A percentile compares a stretch with the other conserved stretches of the same genome.
phyloP scores from a whole-genome alignment of 1,140 invertebrate species.

The Steinernema feltiae region DNA sequence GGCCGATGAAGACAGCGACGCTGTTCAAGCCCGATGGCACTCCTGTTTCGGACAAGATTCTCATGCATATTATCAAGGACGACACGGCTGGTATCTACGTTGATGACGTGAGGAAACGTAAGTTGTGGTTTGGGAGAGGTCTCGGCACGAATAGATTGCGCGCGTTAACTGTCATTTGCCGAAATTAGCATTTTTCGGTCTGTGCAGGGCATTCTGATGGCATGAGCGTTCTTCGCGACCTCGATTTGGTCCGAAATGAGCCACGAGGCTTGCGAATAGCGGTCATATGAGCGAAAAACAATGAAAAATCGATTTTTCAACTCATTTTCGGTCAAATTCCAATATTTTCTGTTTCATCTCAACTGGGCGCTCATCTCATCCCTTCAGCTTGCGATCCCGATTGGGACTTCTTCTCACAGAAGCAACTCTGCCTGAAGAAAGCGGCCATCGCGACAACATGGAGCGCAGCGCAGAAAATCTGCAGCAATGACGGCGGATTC shows the following conservation, averaged over 20 bases:
- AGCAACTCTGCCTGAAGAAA: constrained; percentile 17
- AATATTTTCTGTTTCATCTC: no score
- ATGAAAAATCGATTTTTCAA: background rate
- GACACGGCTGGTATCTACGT: background rate
- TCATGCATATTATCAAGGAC: background rate
- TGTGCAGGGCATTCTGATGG: no score
- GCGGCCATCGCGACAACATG: background rate
- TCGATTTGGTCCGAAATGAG: no score
- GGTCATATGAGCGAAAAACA: background rate
- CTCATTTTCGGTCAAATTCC: no score
- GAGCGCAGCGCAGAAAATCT: constrained; percentile 22
- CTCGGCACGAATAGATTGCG: no score
- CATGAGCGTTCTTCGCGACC: no score
- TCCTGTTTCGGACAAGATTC: background rate
- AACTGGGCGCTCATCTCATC: no score
- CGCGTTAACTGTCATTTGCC: no score
- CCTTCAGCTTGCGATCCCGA: constrained; percentile 27
- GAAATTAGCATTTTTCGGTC: no score
- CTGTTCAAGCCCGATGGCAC: background rate
- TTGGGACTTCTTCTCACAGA: constrained; percentile 24
- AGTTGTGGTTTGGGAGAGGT: no score
- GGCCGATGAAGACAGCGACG: background rate
- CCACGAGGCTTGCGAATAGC: no score
- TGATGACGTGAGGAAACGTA: background rate
- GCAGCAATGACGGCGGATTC: constrained; percentile 21